These are phyloP conservation scores for Bettongia penicillata DNA, from an alignment of 2,113 vertebrate species.

Conservation along the genomic window DNA sequence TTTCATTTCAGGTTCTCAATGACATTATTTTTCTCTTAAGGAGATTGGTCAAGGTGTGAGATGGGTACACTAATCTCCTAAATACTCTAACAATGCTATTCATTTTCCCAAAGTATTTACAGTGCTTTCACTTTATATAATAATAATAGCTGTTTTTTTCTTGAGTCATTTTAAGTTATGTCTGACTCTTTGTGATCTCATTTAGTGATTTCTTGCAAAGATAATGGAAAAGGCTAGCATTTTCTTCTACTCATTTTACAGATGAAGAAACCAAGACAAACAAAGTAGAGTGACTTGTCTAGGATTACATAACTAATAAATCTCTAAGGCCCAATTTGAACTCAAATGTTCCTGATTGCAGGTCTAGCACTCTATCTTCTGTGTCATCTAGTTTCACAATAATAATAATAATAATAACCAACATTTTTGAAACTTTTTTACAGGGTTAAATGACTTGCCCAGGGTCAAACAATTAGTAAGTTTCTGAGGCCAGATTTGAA, in stretches of 20 bases:
- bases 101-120: background rate
- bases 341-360: too few species aligned
- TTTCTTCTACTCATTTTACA: background rate
- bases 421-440: too few species aligned
- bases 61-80: background rate
- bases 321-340: too few species aligned
- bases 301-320: too few species aligned
- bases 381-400: too few species aligned
- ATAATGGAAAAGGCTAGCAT: background rate
- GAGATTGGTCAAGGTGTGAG: background rate
- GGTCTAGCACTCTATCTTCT: too few species aligned
- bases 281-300: too few species aligned
- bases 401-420: too few species aligned
- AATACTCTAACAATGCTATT: background rate
- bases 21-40: background rate
- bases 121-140: background rate
- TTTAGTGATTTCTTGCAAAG: background rate
- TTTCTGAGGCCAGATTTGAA: too few species aligned
- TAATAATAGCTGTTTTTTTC: background rate
- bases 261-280: background rate
- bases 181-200: background rate
- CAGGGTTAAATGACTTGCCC: too few species aligned
- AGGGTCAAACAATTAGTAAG: too few species aligned
- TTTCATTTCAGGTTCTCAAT: background rate
- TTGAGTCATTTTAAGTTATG: background rate